Evolutionary conservation across 2,113 vertebrate species (phyloP), one percentile per base, ranked within the genome.

Genomic region (Nerophis ophidion): DNA sequence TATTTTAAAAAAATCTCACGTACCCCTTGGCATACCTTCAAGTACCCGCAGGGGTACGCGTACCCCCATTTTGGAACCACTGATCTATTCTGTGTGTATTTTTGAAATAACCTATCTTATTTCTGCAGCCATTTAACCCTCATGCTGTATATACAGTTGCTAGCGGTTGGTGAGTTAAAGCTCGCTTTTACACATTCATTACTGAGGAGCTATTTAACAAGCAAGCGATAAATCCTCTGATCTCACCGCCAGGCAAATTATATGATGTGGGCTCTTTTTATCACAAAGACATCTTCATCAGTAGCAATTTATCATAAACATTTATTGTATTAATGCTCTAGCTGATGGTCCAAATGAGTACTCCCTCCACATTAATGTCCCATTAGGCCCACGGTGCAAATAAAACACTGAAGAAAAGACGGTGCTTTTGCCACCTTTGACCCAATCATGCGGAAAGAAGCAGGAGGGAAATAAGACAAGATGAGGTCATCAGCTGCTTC

Each of bases 301-400:
- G 17, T 62, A 59, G 44, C 48, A 15, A 58, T 52, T 51, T 19
- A 58, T 34, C 8, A 11, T 7, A 56, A 61, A 52, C 46, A 55
- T 46, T 51, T 42, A 26, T 54, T 38, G 16, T 4, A 26, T 35
- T 45, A 15, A 42, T 36, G 19, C 8, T n/a, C 14, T n/a, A 46
- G 13, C 56, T 34, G 42, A 38, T 40, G 61, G 38, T 49, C 16
- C 2, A 46, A 17, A 58, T 36, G 48, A 60, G 54, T 50, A 0
- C 13, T 60, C 36, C 17, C 26, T 36, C 15, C 19, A 35, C 17
- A 26, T 6, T 38, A 55, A 60, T 14, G 15, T 48, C 33, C n/a
- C 5, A 58, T 47, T n/a, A 58, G 14, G 8, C n/a, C 6, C 4
- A 11, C 8, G 11, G 36, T 45, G n/a, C 15, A 11, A 53, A 19